Conservation (phyloP, 2,797 vertebrate genomes). For the Poeciliopsis turneri region DNA sequence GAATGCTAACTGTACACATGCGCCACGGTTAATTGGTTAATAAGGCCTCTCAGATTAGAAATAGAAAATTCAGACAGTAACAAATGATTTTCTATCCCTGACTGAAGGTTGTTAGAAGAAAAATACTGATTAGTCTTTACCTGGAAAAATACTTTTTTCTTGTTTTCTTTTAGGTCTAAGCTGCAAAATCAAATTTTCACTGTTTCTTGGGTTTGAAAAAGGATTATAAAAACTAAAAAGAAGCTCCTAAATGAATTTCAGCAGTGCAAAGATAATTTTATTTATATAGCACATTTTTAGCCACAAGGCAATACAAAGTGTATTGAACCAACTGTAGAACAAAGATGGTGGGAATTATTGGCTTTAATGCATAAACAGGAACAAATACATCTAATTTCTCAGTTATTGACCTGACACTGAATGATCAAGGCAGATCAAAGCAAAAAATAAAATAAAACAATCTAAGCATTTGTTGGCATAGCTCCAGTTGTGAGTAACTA, state of each 20-base stretch:
- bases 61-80: constrained; percentile 25
- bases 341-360: not conserved
- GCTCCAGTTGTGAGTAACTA: not conserved
- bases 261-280: not conserved
- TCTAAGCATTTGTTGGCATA: not conserved
- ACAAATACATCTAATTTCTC: not conserved
- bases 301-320: too few relatives aligned
- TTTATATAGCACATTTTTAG: too few relatives aligned
- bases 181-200: not conserved
- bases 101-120: not conserved
- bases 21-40: constrained; percentile 37
- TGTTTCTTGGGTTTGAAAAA: not conserved
- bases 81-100: constrained; percentile 26
- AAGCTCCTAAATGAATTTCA: not conserved
- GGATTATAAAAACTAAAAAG: not conserved
- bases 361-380: not conserved
- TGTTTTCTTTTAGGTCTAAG: not conserved
- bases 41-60: constrained; percentile 27
- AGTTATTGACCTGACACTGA: not conserved
- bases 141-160: not conserved
- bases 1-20: constrained; percentile 34
- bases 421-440: not conserved
- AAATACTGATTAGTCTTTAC: not conserved
- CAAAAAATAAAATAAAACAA: not conserved
- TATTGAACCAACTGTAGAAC: not conserved